Evolutionary conservation across 2,888 invertebrate species (phyloP).

Genomic region (Nephrotoma flavescens): DNA sequence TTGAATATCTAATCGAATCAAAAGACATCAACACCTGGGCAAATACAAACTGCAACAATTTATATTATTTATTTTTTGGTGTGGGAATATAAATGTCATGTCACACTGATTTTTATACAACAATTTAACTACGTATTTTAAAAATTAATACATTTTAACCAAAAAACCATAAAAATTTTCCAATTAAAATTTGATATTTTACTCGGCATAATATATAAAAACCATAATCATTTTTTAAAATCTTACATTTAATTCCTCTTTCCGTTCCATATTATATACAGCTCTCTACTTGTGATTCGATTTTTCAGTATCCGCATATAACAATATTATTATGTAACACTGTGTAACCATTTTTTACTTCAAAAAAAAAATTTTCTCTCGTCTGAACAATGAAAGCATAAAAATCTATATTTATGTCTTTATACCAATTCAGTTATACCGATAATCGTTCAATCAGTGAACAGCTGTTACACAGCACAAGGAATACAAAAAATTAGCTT

Average conservation of each 20-base stretch:
- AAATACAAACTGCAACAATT: neutral
- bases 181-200: neutral
- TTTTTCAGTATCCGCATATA: too few species aligned
- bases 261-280: too few species aligned
- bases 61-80: neutral
- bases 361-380: too few species aligned
- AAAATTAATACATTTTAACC: neutral
- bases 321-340: too few species aligned
- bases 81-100: too few species aligned
- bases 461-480: neutral
- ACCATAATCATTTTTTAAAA: neutral
- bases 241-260: too few species aligned
- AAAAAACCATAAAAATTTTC: neutral
- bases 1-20: neutral
- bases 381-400: too few species aligned
- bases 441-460: neutral
- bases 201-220: neutral
- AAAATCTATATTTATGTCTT: too few species aligned
- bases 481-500: neutral
- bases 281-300: too few species aligned
- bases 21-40: neutral
- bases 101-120: too few species aligned
- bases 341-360: too few species aligned
- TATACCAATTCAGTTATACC: neutral
- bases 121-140: neutral